phyloP scores from a whole-genome alignment of 2,888 invertebrate species.

The Acleris sparsana region DNA sequence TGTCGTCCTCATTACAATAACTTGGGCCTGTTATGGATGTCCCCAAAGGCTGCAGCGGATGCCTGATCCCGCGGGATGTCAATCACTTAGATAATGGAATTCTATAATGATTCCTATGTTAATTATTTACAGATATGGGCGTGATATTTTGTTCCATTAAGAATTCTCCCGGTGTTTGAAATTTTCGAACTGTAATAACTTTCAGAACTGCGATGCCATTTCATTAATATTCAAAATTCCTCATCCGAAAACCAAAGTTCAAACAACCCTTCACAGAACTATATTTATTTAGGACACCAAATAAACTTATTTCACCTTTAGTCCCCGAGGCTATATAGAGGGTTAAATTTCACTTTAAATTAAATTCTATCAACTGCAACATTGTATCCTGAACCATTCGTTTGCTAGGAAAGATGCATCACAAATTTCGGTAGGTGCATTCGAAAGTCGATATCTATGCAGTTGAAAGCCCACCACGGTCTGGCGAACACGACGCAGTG shows the following conservation, averaged over 20 bases:
- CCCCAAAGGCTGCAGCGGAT: slow-evolving; percentile 68
- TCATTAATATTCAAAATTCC: background rate
- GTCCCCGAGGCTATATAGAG: no score
- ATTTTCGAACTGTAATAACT: slow-evolving; percentile 1
- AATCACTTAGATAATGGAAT: slow-evolving; percentile 76
- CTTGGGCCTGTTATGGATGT: slow-evolving; percentile 65
- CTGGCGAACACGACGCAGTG: slow-evolving; percentile 64
- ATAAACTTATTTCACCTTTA: slow-evolving; percentile 1
- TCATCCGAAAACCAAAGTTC: background rate
- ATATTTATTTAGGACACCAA: slow-evolving; percentile 5
- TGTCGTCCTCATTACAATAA: slow-evolving; percentile 80
- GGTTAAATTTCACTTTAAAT: background rate
- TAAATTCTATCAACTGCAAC: background rate
- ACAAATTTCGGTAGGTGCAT: slow-evolving; percentile 26
- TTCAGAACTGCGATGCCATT: background rate
- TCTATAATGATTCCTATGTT: slow-evolving; percentile 61
- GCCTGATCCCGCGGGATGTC: slow-evolving; percentile 69
- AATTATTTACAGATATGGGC: slow-evolving; percentile 58
- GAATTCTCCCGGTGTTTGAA: slow-evolving; percentile 8
- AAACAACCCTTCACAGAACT: slow-evolving; percentile 2
- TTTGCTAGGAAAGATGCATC: slow-evolving; percentile 7
- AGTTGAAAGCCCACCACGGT: slow-evolving; percentile 64
- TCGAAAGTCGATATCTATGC: slow-evolving; percentile 54
- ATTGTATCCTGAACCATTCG: slow-evolving; percentile 1
- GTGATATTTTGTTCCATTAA: slow-evolving; percentile 11